phyloP scores from a whole-genome alignment of 2,888 invertebrate genomes.

The Spialia ferax region DNA sequence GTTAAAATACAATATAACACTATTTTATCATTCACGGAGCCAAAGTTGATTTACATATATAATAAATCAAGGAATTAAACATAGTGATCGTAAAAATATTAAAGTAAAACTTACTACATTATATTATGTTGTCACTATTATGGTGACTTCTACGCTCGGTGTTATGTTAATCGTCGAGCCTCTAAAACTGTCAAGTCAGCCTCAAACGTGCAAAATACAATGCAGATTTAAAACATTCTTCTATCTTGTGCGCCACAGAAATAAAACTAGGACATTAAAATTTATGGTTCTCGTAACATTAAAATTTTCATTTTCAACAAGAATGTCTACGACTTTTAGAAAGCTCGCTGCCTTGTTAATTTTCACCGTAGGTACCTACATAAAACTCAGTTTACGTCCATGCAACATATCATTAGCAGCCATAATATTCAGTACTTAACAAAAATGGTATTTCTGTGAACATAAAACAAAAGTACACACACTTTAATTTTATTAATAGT shows the following conservation, averaged over 20 bases:
- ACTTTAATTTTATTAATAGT: constrained; percentile 43
- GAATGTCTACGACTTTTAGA: constrained; percentile 28
- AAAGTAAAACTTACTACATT: no score
- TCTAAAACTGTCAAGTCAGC: neutral
- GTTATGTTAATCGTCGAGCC: neutral
- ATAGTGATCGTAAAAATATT: no score
- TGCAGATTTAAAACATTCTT: constrained; percentile 6
- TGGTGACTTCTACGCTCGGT: no score
- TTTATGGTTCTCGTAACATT: constrained; percentile 18
- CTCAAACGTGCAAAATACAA: neutral
- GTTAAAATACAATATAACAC: no score
- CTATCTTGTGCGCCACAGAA: constrained; percentile 16
- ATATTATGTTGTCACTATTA: no score
- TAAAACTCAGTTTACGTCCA: constrained; percentile 15
- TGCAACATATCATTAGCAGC: constrained; percentile 40
- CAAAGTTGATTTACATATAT: no score
- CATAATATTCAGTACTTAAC: constrained; percentile 47
- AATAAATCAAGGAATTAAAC: no score
- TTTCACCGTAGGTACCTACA: constrained; percentile 1
- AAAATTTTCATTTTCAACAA: constrained; percentile 24
- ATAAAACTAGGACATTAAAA: constrained; percentile 29
- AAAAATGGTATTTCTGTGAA: constrained; percentile 43
- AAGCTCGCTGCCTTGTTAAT: constrained; percentile 21
- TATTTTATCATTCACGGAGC: no score
- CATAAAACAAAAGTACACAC: constrained; percentile 41